Evolutionary conservation across 2,113 vertebrate species (phyloP), one percentile per base, ranked within the genome.

Genomic region (Tichodroma muraria): DNA sequence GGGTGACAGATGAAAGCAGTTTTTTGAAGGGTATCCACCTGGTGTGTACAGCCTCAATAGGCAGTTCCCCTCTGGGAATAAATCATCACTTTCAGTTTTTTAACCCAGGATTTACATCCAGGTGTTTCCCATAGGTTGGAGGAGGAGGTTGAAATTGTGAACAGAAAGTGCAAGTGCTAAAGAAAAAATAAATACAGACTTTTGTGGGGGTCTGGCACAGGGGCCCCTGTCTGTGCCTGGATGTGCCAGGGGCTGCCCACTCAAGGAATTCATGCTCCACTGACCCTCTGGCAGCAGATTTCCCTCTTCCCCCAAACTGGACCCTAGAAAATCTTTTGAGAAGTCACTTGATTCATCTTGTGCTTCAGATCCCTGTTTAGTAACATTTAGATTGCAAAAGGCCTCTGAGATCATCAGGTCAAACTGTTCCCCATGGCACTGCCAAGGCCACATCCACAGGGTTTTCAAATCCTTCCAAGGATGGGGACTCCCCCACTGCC

Each of bases 181-280:
- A 54, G 24, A 64, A 78, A 59, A 13, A 28, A 52, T 11, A 68
- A 61, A 60, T 12, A 24, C 0, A 2, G 30, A 9, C 7, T n/a
- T 68, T 9, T 6, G 9, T 56, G 49, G 35, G 22, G 70, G 22
- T 17, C 61, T 69, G 88, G 35, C 11, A 35, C 28, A 19, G 37
- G 16, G 27, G 20, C 27, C 15, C 3, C 0, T 30, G 25, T 23
- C 50, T 2, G 0, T 27, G 14, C 31, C 44, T 35, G 28, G 11
- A 20, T 8, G 20, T 53, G 27, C 50, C 49, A 42, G 83, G 73
- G 7, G 27, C 77, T 75, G 56, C 68, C 69, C 14, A 3, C 2
- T 24, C 14, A 2, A 4, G 23, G 20, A 28, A 27, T 15, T 16
- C 3, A 9, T 53, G 47, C 73, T 47, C 15, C 38, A 4, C 2